phyloP scores from a whole-genome alignment of 2,888 invertebrate genomes.

The Epinotia demarniana region DNA sequence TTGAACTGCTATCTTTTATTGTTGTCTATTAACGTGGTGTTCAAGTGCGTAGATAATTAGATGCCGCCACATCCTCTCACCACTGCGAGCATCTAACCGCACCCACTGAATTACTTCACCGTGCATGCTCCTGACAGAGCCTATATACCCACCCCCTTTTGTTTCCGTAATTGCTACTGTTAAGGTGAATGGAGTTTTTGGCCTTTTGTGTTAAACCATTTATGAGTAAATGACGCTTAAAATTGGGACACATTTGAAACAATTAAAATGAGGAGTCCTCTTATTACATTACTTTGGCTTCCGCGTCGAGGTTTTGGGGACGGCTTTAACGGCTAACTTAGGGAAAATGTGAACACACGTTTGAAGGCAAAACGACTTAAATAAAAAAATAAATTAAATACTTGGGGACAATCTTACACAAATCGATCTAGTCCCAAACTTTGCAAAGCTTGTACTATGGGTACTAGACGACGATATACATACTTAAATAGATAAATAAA shows the following conservation, averaged over 20 bases:
- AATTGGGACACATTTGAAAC: constrained; percentile 26
- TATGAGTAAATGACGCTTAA: constrained; percentile 28
- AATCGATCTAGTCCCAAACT: no score
- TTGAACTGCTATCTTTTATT: background rate
- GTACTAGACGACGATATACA: no score
- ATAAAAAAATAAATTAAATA: no score
- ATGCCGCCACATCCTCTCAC: constrained; percentile 12
- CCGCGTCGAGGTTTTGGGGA: background rate
- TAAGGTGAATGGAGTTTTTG: constrained; percentile 42
- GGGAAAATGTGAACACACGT: background rate
- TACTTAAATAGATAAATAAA: no score
- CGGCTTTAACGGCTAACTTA: background rate
- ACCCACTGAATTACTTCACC: constrained; percentile 40
- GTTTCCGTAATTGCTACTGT: constrained; percentile 48
- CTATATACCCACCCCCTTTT: constrained; percentile 45
- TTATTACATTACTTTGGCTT: background rate
- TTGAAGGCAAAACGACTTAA: background rate
- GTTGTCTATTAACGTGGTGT: background rate
- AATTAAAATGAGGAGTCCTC: constrained; percentile 15
- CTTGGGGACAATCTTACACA: no score
- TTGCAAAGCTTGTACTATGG: no score
- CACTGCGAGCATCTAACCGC: constrained; percentile 17
- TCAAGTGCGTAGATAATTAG: constrained; percentile 31
- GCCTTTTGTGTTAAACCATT: constrained; percentile 36
- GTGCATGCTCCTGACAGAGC: constrained; percentile 44